Evolutionary conservation across 1,140 invertebrate species (phyloP), one percentile per base, ranked within the genome.

Genomic region (Listronotus bonariensis): DNA sequence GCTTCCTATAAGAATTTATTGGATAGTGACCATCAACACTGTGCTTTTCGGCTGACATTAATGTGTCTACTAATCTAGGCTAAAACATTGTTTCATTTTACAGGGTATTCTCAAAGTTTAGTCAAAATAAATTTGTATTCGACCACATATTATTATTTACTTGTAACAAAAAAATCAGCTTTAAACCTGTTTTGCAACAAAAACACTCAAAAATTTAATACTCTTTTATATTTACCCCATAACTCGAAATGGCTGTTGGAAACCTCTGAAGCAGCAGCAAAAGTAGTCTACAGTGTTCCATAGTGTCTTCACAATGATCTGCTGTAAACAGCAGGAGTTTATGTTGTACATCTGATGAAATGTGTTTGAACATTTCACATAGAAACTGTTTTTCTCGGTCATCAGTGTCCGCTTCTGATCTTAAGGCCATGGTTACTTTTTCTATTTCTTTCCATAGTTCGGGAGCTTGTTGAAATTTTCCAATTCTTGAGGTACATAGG

Each of bases 291-390:
- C 92, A 93, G 78, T 93, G 91, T 74, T 94, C 91, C 84, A 93
- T 88, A 20, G 89, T 92, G 76, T 94, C 91, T 77, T 91, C 89
- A 73, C 90, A 91, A 61, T 91, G 87, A 79, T 94, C 91, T 18
- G 92, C 91, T 63, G 91, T 92, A 65, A 89, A 87, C 60, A 93
- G 81, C 11, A 95, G 81, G 54, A 92, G 81, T 58, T 87, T 86
- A 65, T 90, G 86, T 75, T 92, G 91, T 15, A 92, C 85, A 68
- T 91, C 89, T 70, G 73, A 71, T 3, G 76, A 73, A 52, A 79
- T 77, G 61, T 79, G 75, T 53, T 74, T 76, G 62, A 82, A 82
- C 77, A 82, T 80, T 59, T 82, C 79, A 62, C 81, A 81, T 17
- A 85, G 73, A 71, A 86, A 83, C 54, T 82, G 79, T 36, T 78